Conservation (phyloP, 2,113 vertebrate species). For the Engraulis encrasicolus region DNA sequence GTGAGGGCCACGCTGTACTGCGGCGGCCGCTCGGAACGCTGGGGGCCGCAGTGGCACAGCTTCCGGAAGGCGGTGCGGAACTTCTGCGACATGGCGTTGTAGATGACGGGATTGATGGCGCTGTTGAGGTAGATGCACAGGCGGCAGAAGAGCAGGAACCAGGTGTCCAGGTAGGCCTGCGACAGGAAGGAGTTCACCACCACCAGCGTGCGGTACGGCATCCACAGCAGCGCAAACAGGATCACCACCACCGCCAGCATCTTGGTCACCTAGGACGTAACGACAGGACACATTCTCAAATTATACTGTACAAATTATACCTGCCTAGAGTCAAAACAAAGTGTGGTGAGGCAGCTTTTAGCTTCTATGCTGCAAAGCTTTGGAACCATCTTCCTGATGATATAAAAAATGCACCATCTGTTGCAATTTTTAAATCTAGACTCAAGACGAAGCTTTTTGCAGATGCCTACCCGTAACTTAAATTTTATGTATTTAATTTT, state of each 20-base stretch:
- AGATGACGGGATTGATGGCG: slow-evolving; percentile 96
- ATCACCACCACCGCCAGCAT: slow-evolving; percentile 96
- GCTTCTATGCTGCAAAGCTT: too few relatives aligned
- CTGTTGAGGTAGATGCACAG: slow-evolving; percentile 97
- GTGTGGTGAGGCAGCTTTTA: background rate
- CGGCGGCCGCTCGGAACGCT: slow-evolving; percentile 77
- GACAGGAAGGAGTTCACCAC: slow-evolving; percentile 96
- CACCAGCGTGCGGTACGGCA: slow-evolving; percentile 96
- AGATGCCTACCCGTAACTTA: too few relatives aligned
- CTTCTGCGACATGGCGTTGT: slow-evolving; percentile 99
- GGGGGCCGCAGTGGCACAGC: slow-evolving; percentile 85
- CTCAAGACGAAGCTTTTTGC: too few relatives aligned
- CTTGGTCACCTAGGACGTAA: slow-evolving; percentile 95
- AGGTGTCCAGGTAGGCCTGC: slow-evolving; percentile 87
- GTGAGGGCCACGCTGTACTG: slow-evolving; percentile 83
- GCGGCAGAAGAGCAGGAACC: slow-evolving; percentile 96
- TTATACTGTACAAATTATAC: too few relatives aligned
- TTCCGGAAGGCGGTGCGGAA: slow-evolving; percentile 93
- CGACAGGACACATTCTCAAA: slow-evolving; percentile 24
- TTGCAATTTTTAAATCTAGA: too few relatives aligned
- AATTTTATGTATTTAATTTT: too few relatives aligned
- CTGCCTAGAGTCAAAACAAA: too few relatives aligned
- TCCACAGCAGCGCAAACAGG: slow-evolving; percentile 94
- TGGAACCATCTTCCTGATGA: too few relatives aligned
- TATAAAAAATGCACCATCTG: too few relatives aligned